phyloP scores from a whole-genome alignment of 2,888 invertebrate genomes.

The Nemotelus pantherinus region DNA sequence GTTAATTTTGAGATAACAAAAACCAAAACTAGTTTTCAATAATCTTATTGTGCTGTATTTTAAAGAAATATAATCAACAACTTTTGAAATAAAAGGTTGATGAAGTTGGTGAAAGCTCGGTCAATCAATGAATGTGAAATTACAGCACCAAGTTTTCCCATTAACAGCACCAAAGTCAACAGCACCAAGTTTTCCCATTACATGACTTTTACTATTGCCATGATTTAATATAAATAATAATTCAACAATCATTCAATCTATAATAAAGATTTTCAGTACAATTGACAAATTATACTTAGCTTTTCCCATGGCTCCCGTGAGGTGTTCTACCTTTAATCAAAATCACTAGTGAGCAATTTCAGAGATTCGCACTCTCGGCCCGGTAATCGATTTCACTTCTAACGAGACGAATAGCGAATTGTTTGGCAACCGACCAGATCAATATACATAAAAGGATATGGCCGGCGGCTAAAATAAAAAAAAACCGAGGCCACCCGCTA shows the following conservation, averaged over 20 bases:
- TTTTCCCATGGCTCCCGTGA: neutral
- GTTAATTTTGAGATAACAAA: too few relatives aligned
- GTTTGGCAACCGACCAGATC: slow-evolving; percentile 50
- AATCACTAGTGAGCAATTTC: slow-evolving; percentile 44
- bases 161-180: too few relatives aligned
- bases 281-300: neutral
- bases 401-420: slow-evolving; percentile 47
- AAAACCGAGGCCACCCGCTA: slow-evolving; percentile 18
- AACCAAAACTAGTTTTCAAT: too few relatives aligned
- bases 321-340: slow-evolving; percentile 40
- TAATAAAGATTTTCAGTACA: neutral
- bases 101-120: too few relatives aligned
- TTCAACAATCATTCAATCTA: neutral
- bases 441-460: slow-evolving; percentile 46
- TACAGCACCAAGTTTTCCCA: too few relatives aligned
- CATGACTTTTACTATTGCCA: too few relatives aligned
- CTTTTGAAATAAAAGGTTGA: too few relatives aligned
- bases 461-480: slow-evolving; percentile 21
- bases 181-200: too few relatives aligned
- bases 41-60: too few relatives aligned
- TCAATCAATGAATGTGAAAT: too few relatives aligned
- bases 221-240: too few relatives aligned
- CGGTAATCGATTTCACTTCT: slow-evolving; percentile 49
- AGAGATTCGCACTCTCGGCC: slow-evolving; percentile 48
- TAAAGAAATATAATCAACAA: too few relatives aligned